These are phyloP conservation scores for Oikopleura vanhoeffeni DNA, from an alignment of 23 tunicate genomes.

Conservation along the genomic window DNA sequence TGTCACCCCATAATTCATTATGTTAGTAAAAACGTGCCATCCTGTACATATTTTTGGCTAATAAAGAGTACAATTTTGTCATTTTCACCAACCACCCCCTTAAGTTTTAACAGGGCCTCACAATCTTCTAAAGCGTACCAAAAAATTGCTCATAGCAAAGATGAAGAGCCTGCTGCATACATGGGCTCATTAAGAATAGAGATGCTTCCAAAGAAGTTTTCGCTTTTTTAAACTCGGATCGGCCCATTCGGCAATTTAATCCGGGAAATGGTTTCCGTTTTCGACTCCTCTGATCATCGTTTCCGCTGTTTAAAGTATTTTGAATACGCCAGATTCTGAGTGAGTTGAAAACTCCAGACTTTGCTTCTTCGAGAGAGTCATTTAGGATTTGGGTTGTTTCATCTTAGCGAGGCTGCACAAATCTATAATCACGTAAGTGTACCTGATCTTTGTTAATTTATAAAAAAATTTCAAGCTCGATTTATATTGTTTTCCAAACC, in stretches of 20 bases:
- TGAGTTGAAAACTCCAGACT: background rate
- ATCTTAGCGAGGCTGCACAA: background rate
- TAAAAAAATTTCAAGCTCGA: too few relatives aligned
- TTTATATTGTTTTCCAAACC: too few relatives aligned
- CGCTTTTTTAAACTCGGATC: slow-evolving; percentile 24
- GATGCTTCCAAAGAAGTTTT: slow-evolving; percentile 23
- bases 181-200: slow-evolving; percentile 62
- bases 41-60: too few relatives aligned
- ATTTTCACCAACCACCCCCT: too few relatives aligned
- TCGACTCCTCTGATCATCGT: background rate
- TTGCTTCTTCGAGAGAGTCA: background rate
- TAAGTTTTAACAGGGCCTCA: too few relatives aligned
- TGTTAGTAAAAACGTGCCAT: too few relatives aligned
- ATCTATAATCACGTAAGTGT: too few relatives aligned
- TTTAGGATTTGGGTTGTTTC: too few relatives aligned
- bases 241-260: background rate
- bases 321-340: background rate
- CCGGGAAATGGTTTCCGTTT: background rate
- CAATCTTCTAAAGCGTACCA: background rate
- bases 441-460: too few relatives aligned
- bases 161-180: slow-evolving; percentile 71
- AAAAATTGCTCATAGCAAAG: slow-evolving; percentile 37
- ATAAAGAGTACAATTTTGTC: too few relatives aligned
- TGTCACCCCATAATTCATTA: too few relatives aligned
- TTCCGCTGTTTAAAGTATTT: background rate